Conservation (phyloP, 1,140 invertebrate species). For the Drosophila malerkotliana region DNA sequence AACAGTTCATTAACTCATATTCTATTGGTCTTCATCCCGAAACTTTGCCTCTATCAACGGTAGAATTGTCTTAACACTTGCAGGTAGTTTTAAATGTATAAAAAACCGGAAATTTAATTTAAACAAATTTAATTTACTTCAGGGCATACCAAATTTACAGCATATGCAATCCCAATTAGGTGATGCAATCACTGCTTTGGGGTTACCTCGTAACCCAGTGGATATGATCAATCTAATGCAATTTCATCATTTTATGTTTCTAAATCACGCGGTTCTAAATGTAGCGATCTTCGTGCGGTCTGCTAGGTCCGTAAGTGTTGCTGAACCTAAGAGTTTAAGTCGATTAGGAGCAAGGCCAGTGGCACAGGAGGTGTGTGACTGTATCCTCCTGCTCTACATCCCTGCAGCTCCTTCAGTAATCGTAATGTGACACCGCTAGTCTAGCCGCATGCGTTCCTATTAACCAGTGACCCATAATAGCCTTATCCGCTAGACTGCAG, state of each 20-base stretch:
- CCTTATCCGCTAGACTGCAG: too few relatives aligned
- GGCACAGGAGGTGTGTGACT: too few relatives aligned
- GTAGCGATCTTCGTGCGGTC: too few relatives aligned
- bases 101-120: background rate
- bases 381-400: too few relatives aligned
- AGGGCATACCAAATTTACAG: conserved; percentile 73
- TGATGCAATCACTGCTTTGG: conserved; percentile 42
- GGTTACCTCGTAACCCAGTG: conserved; percentile 73
- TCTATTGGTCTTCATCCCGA: conserved; percentile 16
- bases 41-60: conserved; percentile 10
- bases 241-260: conserved; percentile 88
- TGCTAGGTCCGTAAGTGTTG: too few relatives aligned
- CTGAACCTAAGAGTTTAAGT: too few relatives aligned
- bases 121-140: conserved; percentile 24
- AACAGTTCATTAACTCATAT: conserved; percentile 43
- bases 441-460: too few relatives aligned
- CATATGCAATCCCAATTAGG: conserved; percentile 75
- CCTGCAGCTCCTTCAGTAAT: too few relatives aligned
- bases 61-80: conserved; percentile 36
- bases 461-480: too few relatives aligned
- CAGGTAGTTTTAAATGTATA: conserved; percentile 19
- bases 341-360: too few relatives aligned
- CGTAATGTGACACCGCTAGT: too few relatives aligned
- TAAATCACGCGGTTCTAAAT: conserved; percentile 65
- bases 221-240: conserved; percentile 92